Evolutionary conservation across 2,797 vertebrate species (phyloP).

Genomic region (Epinephelus coioides): DNA sequence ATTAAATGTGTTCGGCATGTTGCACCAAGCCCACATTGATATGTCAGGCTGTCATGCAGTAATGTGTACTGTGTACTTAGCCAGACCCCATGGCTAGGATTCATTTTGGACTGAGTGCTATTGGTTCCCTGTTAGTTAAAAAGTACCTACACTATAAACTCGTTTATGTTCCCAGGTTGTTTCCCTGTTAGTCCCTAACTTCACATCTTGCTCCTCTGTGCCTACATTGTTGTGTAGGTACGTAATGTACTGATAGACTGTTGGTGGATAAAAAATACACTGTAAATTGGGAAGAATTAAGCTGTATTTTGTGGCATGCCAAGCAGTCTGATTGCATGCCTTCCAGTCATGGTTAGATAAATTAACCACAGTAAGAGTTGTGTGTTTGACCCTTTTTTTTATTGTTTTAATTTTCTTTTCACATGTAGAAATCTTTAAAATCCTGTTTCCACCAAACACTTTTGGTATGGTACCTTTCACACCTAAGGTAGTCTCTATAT

Average conservation of each 20-base stretch:
- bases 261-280: neutral
- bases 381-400: neutral
- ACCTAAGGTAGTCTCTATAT: too few relatives aligned
- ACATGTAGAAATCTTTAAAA: neutral
- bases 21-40: constrained; percentile 28
- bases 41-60: constrained; percentile 21
- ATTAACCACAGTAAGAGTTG: neutral
- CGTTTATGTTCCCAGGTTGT: neutral
- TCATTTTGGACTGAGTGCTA: constrained; percentile 9
- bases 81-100: constrained; percentile 10
- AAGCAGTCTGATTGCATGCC: neutral
- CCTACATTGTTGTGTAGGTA: neutral
- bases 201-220: neutral
- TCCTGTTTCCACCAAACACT: too few relatives aligned
- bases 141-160: neutral
- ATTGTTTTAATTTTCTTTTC: neutral
- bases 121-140: neutral
- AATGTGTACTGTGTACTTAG: constrained; percentile 4
- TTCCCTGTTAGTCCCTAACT: neutral
- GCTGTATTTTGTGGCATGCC: neutral
- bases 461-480: too few relatives aligned
- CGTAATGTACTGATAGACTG: neutral
- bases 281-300: neutral
- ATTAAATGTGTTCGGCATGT: constrained; percentile 64
- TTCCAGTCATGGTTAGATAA: neutral